Base-by-base conservation (phyloP, 2,888 invertebrate species). In the Sarcophaga caerulescens region DNA sequence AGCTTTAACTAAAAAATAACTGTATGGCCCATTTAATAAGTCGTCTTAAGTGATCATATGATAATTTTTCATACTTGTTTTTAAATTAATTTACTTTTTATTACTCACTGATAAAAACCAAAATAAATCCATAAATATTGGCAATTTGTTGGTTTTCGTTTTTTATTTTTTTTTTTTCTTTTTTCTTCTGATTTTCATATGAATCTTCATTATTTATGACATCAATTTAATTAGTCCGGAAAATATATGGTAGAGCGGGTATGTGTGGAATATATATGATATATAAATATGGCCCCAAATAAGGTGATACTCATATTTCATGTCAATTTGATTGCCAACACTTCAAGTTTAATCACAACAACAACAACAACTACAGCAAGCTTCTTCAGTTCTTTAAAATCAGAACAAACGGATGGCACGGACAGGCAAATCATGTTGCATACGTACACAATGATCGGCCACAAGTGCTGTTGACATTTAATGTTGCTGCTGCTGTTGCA, bases 321-420 rank as follows among this genome's bases (percentile, higher is more conserved):
- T 86, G 86, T 86, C 86, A 86, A 81, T 86, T 86, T 86, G 86
- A 86, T 86, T 86, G 86, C 86, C 84, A 81, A 86, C 86, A 86
- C 84, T 86, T 86, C 78, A 86, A 86, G 86, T 86, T 78, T 86
- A 86, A 86, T 86, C 86, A 84, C 84, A 84, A 80, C 75, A 35
- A 80, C 79, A 12, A 14, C 10, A 66, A 45, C 44, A 25, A 12
- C 35, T n/a, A 65, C 25, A 52, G 10, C 21, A 82, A 60, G n/a
- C 59, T 47, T 71, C 47, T 70, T 65, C 76, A 10, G 35, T 35
- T 35, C 76, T 65, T 70, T 59, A 76, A 82, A 82, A 69, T 63
- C 57, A 57, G 6, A 19, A 69, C 75, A 57, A 12, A 35, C 45
- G 25, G 25, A 57, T 45, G 69, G 65, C 35, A 66, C 65, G n/a